Evolutionary conservation across 2,888 invertebrate genomes (phyloP), one percentile per base, ranked within the genome.

Genomic region (Dichetophora obliterata): DNA sequence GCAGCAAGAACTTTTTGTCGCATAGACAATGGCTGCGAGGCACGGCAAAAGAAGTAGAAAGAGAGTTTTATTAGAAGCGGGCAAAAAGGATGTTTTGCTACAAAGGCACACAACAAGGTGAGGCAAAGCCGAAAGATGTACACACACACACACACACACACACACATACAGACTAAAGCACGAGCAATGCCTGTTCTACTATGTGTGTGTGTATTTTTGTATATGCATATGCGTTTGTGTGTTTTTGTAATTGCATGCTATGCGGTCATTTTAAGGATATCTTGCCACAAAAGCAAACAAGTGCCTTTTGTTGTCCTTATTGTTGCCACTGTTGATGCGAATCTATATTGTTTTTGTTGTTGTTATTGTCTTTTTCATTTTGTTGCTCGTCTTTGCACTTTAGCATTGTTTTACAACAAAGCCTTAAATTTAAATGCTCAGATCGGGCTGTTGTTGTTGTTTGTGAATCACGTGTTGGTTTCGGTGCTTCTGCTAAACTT

Each of bases 231-330:
- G 54, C n/a, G 3, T 27, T 27, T 19, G 31, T 57, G 34, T 54
- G 31, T 31, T 70, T 48, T 37, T 71, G 34, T 31, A 43, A 73
- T 73, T 59, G 48, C 61, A 61, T 73, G 72, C 72, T 24, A 48
- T 48, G 72, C 61, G 72, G 72, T 73, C 71, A 71, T 71, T 71
- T 59, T 37, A 43, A 71, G 71, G 59, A 59, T 43, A 71, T 24
- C 59, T 59, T 43, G 43, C 48, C 68, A 68, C 68, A 68, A 68
- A 68, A 50, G 68, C 68, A 50, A 68, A 68, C 66, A 66, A 66
- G 66, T 66, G 24, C 68, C 14, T 16, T 24, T 9, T 68, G 37
- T 37, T 59, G 54, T 54, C 9, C 24, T 22, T 59, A 27, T 59
- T 27, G 59, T 59, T 59, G 59, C 59, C 27, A 59, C 59, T 27